Evolutionary conservation across 2,797 vertebrate species (phyloP).

Genomic region (Malacoraja senta): DNA sequence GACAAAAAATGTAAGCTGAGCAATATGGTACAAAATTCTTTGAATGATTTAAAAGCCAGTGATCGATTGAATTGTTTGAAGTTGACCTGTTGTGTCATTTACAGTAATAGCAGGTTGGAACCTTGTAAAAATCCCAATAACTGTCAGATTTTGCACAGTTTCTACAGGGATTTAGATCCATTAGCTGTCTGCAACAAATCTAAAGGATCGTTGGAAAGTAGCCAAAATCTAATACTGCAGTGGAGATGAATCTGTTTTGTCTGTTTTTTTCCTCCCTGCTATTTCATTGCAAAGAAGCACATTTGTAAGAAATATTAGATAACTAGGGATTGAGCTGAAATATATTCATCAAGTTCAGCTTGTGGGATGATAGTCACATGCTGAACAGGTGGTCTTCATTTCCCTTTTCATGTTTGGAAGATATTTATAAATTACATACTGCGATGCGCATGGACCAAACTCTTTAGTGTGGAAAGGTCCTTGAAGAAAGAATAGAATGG

Average conservation of each 20-base stretch:
- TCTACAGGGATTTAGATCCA: too few relatives aligned
- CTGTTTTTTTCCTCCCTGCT: not conserved
- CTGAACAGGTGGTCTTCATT: conserved; percentile 38
- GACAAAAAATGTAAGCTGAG: not conserved
- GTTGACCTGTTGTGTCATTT: not conserved
- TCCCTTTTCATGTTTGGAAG: conserved; percentile 39
- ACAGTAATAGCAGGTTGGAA: not conserved
- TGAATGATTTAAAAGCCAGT: not conserved
- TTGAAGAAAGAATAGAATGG: conserved; percentile 8
- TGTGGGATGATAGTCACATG: conserved; percentile 16
- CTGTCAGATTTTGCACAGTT: not conserved
- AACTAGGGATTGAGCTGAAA: conserved; percentile 44
- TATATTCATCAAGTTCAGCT: conserved; percentile 36
- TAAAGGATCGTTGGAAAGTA: not conserved
- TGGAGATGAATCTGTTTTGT: not conserved
- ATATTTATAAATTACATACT: conserved; percentile 39
- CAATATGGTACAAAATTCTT: not conserved
- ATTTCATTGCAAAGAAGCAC: conserved; percentile 42
- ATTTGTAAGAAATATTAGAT: conserved; percentile 45
- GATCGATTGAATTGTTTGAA: not conserved
- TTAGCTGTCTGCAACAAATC: not conserved
- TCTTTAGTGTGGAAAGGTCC: not conserved
- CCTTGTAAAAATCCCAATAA: not conserved
- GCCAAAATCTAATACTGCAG: not conserved
- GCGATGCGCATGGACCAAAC: conserved; percentile 9